Conservation (phyloP, 2,113 vertebrate species). For the Gymnocephalus cernua region DNA sequence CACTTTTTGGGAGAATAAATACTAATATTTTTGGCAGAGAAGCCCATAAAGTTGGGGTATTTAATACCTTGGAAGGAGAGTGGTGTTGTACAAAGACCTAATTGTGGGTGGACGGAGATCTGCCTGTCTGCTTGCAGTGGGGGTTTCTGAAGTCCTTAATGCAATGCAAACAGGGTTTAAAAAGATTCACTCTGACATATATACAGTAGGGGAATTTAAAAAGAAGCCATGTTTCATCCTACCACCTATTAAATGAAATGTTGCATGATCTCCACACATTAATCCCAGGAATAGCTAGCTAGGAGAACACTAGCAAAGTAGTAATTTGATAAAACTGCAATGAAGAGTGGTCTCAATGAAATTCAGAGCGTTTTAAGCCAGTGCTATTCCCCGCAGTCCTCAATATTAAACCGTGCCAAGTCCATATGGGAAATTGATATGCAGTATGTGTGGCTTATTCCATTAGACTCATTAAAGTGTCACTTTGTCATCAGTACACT, state of each 20-base stretch:
- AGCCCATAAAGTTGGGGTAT: slow-evolving; percentile 62
- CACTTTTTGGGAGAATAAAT: slow-evolving; percentile 42
- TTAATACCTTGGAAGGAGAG: slow-evolving; percentile 69
- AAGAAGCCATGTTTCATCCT: slow-evolving; percentile 77
- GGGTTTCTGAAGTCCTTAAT: slow-evolving; percentile 75
- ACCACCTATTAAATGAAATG: slow-evolving; percentile 69
- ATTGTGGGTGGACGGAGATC: slow-evolving; percentile 73
- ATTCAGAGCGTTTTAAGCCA: slow-evolving; percentile 62
- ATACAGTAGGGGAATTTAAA: slow-evolving; percentile 68
- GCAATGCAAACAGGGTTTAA: slow-evolving; percentile 80
- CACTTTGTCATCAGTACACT: slow-evolving; percentile 74
- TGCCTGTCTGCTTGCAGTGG: slow-evolving; percentile 61
- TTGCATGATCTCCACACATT: slow-evolving; percentile 54
- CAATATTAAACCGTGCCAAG: slow-evolving; percentile 44
- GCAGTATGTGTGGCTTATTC: slow-evolving; percentile 72
- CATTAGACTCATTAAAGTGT: slow-evolving; percentile 80
- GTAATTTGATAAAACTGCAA: slow-evolving; percentile 77
- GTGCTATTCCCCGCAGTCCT: slow-evolving; percentile 58
- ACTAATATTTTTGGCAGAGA: slow-evolving; percentile 53
- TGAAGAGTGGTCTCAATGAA: slow-evolving; percentile 55
- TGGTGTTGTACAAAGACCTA: slow-evolving; percentile 74
- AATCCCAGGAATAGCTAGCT: slow-evolving; percentile 30
- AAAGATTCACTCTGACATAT: slow-evolving; percentile 82
- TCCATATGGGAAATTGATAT: slow-evolving; percentile 64
- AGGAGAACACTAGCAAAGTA: slow-evolving; percentile 43